Base-by-base conservation (phyloP, 64 coral and sea anemone genomes). In the Orbicella faveolata region DNA sequence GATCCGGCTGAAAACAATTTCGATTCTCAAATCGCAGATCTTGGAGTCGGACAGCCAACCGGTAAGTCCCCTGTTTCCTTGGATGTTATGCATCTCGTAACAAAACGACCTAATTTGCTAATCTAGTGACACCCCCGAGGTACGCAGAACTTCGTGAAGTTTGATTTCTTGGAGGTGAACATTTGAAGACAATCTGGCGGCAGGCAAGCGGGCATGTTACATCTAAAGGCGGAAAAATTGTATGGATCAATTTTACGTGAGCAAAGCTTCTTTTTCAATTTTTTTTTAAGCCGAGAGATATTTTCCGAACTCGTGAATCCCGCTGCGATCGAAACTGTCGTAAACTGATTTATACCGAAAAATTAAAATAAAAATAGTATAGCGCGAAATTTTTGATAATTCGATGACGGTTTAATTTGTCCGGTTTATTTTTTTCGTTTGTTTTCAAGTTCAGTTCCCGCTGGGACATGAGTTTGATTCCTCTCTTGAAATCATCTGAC, bases 71-170 rank as follows among this genome's bases (percentile, higher is more conserved):
- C 64, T 85, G 10, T 52, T n/a, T 85, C 37, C 17, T 23, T 26
- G 16, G 61, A 44, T 85, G 23, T 55, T 52, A 72, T 52, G n/a
- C 9, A 21, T 37, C 52, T 1, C 11, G n/a, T 52, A 63, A 70
- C 63, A 85, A 85, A 85, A 85, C 82, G 82, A 68, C 82, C 67
- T 85, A 85, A 85, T 85, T 85, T 85, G 41, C 64, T 85, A 85
- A 85, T 85, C 63, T 69, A 23, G 10, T 73, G 21, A 85, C 80
- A 65, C 61, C 62, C 80, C 37, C 9, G 39, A 83, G 39, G 39
- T 73, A 73, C 7, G 65, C 68, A 85, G 51, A 44, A 69, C 82
- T 85, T 85, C 65, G 41, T 44, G 65, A 85, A 85, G 82, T 85
- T 85, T 85, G 82, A 85, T 85, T 26, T 85, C 52, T 52, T 19